Conservation (phyloP, 2,888 invertebrate species). For the Metellina segmentata region DNA sequence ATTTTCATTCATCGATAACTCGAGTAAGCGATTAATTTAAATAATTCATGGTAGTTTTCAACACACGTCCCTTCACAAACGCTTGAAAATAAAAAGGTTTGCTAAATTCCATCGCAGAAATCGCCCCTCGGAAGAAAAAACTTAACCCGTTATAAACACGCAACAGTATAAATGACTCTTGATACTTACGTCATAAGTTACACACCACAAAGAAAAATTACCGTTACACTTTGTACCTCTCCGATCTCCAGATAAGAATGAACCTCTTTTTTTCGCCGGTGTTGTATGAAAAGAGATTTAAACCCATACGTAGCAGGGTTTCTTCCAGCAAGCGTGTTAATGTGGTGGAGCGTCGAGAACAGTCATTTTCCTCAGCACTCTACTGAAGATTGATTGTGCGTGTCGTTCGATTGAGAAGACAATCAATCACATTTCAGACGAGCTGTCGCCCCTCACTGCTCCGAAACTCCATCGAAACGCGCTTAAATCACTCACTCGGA, state of each 20-base stretch:
- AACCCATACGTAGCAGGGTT: neutral
- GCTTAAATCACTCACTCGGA: slow-evolving; percentile 61
- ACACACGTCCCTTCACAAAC: too few species aligned
- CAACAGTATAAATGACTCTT: neutral
- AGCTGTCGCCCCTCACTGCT: slow-evolving; percentile 55
- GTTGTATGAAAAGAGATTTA: neutral
- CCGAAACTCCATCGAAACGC: slow-evolving; percentile 51
- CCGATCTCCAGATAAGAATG: neutral
- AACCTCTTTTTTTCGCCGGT: neutral
- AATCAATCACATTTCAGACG: slow-evolving; percentile 66
- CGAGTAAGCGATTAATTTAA: too few species aligned
- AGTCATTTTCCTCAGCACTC: slow-evolving; percentile 39
- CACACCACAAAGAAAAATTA: neutral
- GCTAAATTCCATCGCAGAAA: too few species aligned
- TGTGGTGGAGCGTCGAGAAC: slow-evolving; percentile 30
- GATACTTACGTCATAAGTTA: neutral
- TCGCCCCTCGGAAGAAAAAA: neutral
- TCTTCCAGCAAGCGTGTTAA: slow-evolving; percentile 49
- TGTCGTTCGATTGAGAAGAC: slow-evolving; percentile 61
- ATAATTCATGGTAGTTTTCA: too few species aligned
- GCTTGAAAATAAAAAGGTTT: too few species aligned
- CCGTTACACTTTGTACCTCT: neutral
- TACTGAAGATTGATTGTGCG: slow-evolving; percentile 59
- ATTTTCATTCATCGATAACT: too few species aligned
- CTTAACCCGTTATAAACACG: neutral